Conservation (phyloP, 2,888 invertebrate genomes). For the Caenorhabditis zanzibari region DNA sequence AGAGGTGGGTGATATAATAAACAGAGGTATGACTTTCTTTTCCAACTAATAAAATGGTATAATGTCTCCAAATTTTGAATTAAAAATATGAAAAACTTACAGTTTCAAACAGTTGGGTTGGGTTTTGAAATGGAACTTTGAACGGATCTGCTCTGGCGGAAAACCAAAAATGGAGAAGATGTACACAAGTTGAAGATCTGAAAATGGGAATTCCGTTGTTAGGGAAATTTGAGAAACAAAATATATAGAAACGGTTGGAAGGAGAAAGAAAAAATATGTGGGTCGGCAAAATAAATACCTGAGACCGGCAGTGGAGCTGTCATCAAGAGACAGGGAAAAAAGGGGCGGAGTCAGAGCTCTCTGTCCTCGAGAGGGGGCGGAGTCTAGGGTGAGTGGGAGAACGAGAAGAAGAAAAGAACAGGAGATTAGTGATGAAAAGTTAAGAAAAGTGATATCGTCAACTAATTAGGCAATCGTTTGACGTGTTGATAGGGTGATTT, state of each 20-base stretch:
- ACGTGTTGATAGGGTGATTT: constrained; percentile 33
- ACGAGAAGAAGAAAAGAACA: not conserved
- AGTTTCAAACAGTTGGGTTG: not conserved
- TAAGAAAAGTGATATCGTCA: constrained; percentile 31
- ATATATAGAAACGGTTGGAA: constrained; percentile 16
- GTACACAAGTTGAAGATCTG: not conserved
- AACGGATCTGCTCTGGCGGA: not conserved
- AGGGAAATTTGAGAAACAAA: not conserved
- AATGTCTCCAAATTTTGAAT: constrained; percentile 32
- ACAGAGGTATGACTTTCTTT: constrained; percentile 34
- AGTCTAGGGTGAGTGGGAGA: constrained; percentile 20
- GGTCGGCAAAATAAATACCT: constrained; percentile 44
- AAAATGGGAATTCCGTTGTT: not conserved
- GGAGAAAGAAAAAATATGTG: not conserved
- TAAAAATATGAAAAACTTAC: constrained; percentile 43
- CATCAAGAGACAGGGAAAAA: constrained; percentile 9
- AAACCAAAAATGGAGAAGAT: constrained; percentile 4
- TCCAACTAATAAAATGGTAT: constrained; percentile 38
- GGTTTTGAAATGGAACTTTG: not conserved
- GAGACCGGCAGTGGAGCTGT: constrained; percentile 32
- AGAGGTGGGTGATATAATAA: constrained; percentile 33
- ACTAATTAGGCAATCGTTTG: constrained; percentile 52
- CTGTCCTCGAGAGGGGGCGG: constrained; percentile 23
- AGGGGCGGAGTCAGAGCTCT: constrained; percentile 34
- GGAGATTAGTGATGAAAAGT: constrained; percentile 38